Evolutionary conservation across 2,888 invertebrate species (phyloP).

Genomic region (Cerastis rubricosa): DNA sequence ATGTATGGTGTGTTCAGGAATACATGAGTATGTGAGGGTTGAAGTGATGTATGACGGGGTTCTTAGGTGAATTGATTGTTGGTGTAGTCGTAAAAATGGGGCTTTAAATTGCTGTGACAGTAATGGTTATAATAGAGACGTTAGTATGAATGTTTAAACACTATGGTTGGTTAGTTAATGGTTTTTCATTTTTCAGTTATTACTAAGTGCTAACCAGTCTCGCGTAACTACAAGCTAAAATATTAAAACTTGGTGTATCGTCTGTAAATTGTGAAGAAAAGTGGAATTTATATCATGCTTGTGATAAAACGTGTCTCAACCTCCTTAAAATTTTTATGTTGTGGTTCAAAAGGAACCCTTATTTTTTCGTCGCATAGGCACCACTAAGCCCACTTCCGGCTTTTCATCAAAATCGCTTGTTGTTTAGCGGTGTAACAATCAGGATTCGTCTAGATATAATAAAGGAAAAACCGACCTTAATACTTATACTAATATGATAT

Average conservation of each 20-base stretch:
- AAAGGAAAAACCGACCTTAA: no score
- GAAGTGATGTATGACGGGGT: conserved; percentile 54
- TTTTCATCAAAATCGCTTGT: neutral
- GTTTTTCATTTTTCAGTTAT: neutral
- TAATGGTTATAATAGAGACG: neutral
- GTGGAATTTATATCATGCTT: neutral
- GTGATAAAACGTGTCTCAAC: neutral
- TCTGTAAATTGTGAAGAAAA: neutral
- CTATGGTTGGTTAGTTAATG: neutral
- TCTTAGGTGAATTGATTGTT: conserved; percentile 34
- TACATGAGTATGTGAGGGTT: conserved; percentile 32
- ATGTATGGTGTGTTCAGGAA: conserved; percentile 66
- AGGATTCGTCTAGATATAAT: neutral
- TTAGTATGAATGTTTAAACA: conserved; percentile 30
- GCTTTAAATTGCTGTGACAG: conserved; percentile 31
- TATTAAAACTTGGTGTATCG: neutral
- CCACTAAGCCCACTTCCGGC: neutral
- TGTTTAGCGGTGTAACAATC: neutral
- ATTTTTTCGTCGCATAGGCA: neutral
- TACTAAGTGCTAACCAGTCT: neutral
- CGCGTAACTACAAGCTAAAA: neutral
- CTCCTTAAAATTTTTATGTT: neutral
- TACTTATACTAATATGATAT: no score
- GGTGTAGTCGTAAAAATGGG: conserved; percentile 16
- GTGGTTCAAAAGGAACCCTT: neutral